A percentile compares a stretch with the other conserved stretches of the same genome.
These are phyloP conservation scores for Lerema accius DNA, from an alignment of 1,140 invertebrate genomes.

Conservation along the genomic window DNA sequence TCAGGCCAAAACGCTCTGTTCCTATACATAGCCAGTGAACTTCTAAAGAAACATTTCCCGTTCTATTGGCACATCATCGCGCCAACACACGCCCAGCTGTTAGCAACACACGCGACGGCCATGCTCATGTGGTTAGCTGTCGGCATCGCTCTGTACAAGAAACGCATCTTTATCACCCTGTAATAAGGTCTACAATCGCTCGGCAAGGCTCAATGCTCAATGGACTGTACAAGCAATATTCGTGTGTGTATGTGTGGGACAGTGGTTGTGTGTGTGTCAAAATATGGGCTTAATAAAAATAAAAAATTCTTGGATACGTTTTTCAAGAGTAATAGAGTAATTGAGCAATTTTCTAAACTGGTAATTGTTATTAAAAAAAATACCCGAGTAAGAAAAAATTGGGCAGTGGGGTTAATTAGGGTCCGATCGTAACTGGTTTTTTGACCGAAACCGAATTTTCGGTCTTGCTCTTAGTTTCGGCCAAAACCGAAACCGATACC, in stretches of 20 bases:
- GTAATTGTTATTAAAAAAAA: no score
- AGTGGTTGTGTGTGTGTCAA: no score
- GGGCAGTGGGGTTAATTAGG: no score
- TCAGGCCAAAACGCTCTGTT: constrained; percentile 92
- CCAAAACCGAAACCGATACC: no score
- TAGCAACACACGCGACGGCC: constrained; percentile 89
- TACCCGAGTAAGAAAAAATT: no score
- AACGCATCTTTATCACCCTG: constrained; percentile 88
- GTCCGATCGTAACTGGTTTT: no score
- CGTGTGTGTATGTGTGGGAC: not conserved
- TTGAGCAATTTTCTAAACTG: no score
- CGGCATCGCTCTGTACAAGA: constrained; percentile 87
- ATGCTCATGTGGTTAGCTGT: constrained; percentile 89
- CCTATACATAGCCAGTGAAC: constrained; percentile 90
- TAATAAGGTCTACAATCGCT: constrained; percentile 60
- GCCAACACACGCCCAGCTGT: constrained; percentile 86
- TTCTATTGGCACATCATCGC: constrained; percentile 86
- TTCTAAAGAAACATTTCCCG: constrained; percentile 90
- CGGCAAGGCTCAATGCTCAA: not conserved
- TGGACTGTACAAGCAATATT: constrained; percentile 13
- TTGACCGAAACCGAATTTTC: no score
- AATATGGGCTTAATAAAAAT: no score
- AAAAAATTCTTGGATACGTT: no score
- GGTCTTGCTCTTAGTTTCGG: no score
- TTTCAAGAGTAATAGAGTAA: no score